Evolutionary conservation across 2,888 invertebrate species (phyloP).

Genomic region (Homarus gammarus): DNA sequence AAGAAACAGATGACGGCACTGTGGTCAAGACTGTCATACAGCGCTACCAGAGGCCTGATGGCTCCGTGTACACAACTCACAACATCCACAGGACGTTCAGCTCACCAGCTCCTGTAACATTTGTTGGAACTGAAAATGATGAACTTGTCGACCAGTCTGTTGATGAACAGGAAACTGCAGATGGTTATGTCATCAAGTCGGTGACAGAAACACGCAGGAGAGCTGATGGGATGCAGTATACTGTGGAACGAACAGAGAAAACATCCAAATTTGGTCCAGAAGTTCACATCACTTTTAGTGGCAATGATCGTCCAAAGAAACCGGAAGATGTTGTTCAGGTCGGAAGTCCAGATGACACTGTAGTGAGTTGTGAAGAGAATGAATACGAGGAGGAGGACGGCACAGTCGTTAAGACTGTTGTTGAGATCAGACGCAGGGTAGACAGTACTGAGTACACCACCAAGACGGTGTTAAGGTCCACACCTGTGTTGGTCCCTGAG

Average conservation of each 20-base stretch:
- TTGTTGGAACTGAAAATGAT: conserved; percentile 65
- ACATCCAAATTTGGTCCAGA: conserved; percentile 55
- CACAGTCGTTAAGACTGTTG: conserved; percentile 59
- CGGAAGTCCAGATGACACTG: conserved; percentile 63
- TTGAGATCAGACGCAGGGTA: conserved; percentile 54
- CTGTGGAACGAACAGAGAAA: conserved; percentile 71
- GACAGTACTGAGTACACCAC: conserved; percentile 73
- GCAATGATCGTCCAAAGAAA: conserved; percentile 31
- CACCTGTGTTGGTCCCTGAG: conserved; percentile 71
- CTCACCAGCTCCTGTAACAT: conserved; percentile 58
- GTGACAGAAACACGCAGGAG: conserved; percentile 70
- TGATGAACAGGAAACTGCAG: conserved; percentile 70
- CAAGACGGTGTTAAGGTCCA: conserved; percentile 66
- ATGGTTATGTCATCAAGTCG: conserved; percentile 69
- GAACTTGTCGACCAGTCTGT: conserved; percentile 68
- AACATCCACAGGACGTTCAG: conserved; percentile 70
- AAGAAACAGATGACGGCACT: conserved; percentile 73
- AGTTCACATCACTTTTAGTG: conserved; percentile 51
- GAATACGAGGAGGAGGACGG: conserved; percentile 72
- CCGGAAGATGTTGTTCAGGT: conserved; percentile 62
- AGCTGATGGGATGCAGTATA: conserved; percentile 70
- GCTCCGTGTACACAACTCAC: conserved; percentile 74
- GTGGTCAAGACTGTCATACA: conserved; percentile 71
- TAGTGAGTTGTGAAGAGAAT: conserved; percentile 70
- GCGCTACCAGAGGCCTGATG: conserved; percentile 69